Percentiles rank a stretch among this genome's conserved stretches.
These are phyloP conservation scores for Luperina testacea DNA, from an alignment of 2,888 invertebrate species.

Conservation along the genomic window DNA sequence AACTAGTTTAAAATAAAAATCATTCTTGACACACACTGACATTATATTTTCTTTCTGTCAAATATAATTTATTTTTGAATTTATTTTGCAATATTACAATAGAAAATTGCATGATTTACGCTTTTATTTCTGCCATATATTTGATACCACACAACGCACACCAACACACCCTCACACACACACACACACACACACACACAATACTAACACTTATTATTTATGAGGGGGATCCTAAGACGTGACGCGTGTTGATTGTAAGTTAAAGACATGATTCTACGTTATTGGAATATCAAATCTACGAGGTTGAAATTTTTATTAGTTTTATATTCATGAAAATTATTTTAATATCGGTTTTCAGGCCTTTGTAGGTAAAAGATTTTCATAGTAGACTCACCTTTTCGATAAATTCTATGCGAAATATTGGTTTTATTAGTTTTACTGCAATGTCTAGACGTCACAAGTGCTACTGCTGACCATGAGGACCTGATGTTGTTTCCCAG, in stretches of 20 bases:
- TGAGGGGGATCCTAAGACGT: conserved; percentile 1
- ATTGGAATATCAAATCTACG: conserved; percentile 30
- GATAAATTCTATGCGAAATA: not conserved
- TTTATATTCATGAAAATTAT: conserved; percentile 32
- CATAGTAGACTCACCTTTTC: not conserved
- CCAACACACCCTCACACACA: no score
- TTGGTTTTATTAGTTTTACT: no score
- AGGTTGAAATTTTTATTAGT: conserved; percentile 15
- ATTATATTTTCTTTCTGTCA: conserved; percentile 34
- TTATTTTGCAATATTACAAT: conserved; percentile 37
- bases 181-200: not conserved
- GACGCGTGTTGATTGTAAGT: no score
- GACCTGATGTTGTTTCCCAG: no score
- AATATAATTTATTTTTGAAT: conserved; percentile 30
- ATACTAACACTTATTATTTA: conserved; percentile 34
- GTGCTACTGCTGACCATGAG: no score
- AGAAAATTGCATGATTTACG: conserved; percentile 26
- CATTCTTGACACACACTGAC: conserved; percentile 9
- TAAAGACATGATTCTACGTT: conserved; percentile 19
- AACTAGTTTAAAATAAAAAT: not conserved
- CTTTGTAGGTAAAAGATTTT: not conserved
- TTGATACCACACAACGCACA: not conserved
- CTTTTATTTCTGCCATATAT: conserved; percentile 26
- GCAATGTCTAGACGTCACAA: no score
- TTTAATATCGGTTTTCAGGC: conserved; percentile 10